Evolutionary conservation across 1,140 invertebrate species (phyloP), one percentile per base, ranked within the genome.

Genomic region (Drosophila busckii): DNA sequence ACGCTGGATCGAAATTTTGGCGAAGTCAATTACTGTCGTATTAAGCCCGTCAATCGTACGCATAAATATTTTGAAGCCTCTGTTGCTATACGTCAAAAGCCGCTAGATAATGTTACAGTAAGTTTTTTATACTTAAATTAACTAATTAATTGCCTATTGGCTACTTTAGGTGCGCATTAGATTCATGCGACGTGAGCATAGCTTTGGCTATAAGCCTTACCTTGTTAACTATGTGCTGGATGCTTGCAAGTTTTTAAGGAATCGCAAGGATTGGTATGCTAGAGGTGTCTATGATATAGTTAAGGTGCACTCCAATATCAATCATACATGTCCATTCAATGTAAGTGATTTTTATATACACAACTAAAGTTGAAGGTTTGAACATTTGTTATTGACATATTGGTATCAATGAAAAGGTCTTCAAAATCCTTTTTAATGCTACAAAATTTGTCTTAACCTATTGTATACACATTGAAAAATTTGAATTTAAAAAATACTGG

Each of bases 321-420:
- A 70, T 50, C 59, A 69, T 8, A 29, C 65, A 0, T 69, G 67
- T 35, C 67, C 67, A 7, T 53, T 13, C 29, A 12, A 69, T 16
- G 67, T 70, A 17, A 53, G 59, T 9, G 9, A 0, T n/a, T n/a
- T n/a, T n/a, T n/a, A n/a, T n/a, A n/a, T n/a, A n/a, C n/a, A n/a
- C n/a, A n/a, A n/a, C n/a, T n/a, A n/a, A n/a, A n/a, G n/a, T n/a
- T n/a, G n/a, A n/a, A n/a, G n/a, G n/a, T n/a, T n/a, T n/a, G n/a
- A n/a, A n/a, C n/a, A n/a, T n/a, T n/a, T n/a, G n/a, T n/a, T n/a
- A n/a, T n/a, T n/a, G n/a, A n/a, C n/a, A n/a, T n/a, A n/a, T n/a
- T n/a, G n/a, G n/a, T n/a, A n/a, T n/a, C n/a, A n/a, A n/a, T n/a
- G n/a, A n/a, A n/a, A n/a, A n/a, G n/a, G n/a, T n/a, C n/a, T n/a